Percentiles rank a stretch among this genome's conserved stretches.
These are phyloP conservation scores for Brachionus asplanchnoidis DNA, from an alignment of 1,140 invertebrate genomes.

Conservation along the genomic window DNA sequence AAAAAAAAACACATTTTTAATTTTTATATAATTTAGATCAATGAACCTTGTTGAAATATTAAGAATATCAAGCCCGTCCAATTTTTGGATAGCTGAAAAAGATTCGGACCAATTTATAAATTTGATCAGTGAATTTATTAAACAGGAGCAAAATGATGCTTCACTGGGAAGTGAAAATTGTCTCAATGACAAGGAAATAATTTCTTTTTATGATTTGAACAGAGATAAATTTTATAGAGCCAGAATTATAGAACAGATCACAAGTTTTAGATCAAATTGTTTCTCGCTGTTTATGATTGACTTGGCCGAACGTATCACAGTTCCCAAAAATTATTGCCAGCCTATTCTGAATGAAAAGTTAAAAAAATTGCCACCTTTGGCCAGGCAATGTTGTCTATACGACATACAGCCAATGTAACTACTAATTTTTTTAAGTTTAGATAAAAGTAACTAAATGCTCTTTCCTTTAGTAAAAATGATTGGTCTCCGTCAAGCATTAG, in stretches of 20 bases:
- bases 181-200: background rate
- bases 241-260: background rate
- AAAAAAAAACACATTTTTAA: background rate
- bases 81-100: slow-evolving; percentile 38
- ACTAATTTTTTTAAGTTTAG: background rate
- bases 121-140: background rate
- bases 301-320: background rate
- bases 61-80: background rate
- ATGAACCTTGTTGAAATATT: slow-evolving; percentile 28
- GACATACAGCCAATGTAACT: background rate
- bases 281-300: slow-evolving; percentile 17
- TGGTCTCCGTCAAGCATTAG: background rate
- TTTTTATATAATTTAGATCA: background rate
- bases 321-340: background rate
- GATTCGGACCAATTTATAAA: background rate
- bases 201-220: slow-evolving; percentile 2
- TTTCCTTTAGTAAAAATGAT: background rate
- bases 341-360: background rate
- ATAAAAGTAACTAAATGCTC: background rate
- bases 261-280: slow-evolving; percentile 15
- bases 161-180: background rate
- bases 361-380: background rate
- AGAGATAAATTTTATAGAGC: background rate
- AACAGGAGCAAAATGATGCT: background rate
- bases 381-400: background rate